Conservation (phyloP, 2,113 vertebrate species). For the Philantomba maxwellii region DNA sequence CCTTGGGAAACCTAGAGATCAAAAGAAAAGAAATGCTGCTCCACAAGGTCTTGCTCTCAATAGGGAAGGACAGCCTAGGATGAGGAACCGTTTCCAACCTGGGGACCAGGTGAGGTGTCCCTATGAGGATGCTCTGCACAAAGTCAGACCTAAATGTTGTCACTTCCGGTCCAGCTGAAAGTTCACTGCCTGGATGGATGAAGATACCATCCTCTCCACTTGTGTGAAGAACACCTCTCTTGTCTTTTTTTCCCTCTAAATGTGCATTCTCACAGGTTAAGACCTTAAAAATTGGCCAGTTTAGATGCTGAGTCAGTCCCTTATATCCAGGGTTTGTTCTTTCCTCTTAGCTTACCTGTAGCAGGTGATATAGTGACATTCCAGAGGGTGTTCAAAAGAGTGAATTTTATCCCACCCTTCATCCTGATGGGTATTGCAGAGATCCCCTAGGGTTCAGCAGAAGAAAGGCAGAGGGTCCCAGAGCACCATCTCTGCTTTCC, state of each 20-base stretch:
- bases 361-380: background rate
- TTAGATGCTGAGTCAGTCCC: background rate
- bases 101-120: fast-evolving
- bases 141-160: background rate
- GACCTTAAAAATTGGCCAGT: background rate
- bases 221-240: background rate
- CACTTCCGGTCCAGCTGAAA: no score
- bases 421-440: fast-evolving
- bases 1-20: background rate
- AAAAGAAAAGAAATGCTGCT: background rate
- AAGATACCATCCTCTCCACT: background rate
- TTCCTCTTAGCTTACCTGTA: background rate
- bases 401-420: fast-evolving
- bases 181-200: background rate
- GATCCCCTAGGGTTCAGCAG: background rate
- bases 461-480: background rate
- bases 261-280: background rate
- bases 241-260: background rate
- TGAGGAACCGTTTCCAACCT: background rate
- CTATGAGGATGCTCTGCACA: no score
- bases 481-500: background rate
- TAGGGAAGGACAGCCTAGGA: background rate
- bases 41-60: background rate
- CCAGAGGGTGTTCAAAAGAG: background rate
- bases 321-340: background rate